Base-by-base conservation (phyloP, 2,888 invertebrate species). In the Drosophila atripex region DNA sequence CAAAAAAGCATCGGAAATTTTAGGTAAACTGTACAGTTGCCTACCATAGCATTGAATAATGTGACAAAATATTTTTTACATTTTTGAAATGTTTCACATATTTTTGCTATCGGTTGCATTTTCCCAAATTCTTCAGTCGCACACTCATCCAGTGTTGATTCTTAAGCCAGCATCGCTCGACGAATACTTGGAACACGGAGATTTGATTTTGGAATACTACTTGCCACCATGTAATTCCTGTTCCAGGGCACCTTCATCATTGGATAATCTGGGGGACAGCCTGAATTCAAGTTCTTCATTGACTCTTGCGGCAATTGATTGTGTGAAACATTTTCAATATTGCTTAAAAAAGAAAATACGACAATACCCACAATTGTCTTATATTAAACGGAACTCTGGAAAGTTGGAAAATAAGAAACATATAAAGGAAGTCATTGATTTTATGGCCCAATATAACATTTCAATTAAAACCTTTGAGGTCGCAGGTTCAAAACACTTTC, bases 21-120 rank as follows among this genome's bases (percentile, higher is more conserved):
- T n/a, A n/a, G n/a, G n/a, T n/a, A n/a, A n/a, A 28, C 9, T 28
- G 18, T 28, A 8, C 8, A 28, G 9, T 28, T 3, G 9, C 8
- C 25, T 11, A 41, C 11, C 2, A 14, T 58, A 35, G 25, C 32
- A 21, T 28, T 60, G 61, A 28, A 11, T 9, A 8, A 60, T 61
- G 61, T 61, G 60, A 63, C 60, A 18, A 11, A 9, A 2, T 11
- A 1, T 38, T 2, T 32, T 32, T 1, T 35, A 5, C 14, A n/a
- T 35, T 5, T 9, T 9, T 6, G 35, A 59, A 35, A 59, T 59
- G 28, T 7, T 30, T 3, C 2, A 5, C 5, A 2, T 35, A n/a
- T 18, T 45, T 28, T 6, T 60, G 4, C 2, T 60, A 4, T 14
- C 3, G 7, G 18, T 59, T 6, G 18, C 35, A 1, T 14, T 46